Conservation (phyloP, 2,113 vertebrate species). For the Agelaius tricolor region DNA sequence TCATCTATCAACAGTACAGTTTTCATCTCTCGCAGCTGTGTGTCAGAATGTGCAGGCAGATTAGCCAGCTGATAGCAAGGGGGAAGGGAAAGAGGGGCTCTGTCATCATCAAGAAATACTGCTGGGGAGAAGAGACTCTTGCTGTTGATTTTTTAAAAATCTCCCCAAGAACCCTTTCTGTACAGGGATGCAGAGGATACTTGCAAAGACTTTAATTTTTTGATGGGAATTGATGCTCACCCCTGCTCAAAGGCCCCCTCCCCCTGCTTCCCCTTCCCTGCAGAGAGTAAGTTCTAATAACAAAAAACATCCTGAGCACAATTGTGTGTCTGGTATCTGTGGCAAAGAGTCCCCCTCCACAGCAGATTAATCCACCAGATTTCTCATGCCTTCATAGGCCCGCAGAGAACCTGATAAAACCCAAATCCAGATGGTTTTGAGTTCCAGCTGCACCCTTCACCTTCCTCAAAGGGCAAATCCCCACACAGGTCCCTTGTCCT, state of each 20-base stretch:
- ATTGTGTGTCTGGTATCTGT: background rate
- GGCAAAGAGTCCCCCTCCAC: background rate
- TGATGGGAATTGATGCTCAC: rapidly evolving
- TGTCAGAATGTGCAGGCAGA: constrained; percentile 81
- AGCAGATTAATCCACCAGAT: background rate
- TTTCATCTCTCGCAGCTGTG: constrained; percentile 85
- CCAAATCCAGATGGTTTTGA: background rate
- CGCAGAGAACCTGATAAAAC: background rate
- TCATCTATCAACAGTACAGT: constrained; percentile 84
- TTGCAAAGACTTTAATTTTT: background rate
- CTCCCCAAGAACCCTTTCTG: background rate
- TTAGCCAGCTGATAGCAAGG: constrained; percentile 82
- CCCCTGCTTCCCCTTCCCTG: background rate
- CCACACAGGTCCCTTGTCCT: background rate
- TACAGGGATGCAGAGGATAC: background rate
- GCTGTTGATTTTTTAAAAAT: background rate
- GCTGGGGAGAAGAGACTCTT: constrained; percentile 11
- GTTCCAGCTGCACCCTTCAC: background rate
- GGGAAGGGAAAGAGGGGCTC: constrained; percentile 71
- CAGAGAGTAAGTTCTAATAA: background rate
- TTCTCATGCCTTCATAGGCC: background rate
- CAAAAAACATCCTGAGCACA: constrained; percentile 43
- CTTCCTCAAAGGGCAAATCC: background rate
- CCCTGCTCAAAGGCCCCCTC: background rate
- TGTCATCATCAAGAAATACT: constrained; percentile 48